These are phyloP conservation scores for Pseudolaguvia tuberculata DNA, from an alignment of 2,113 vertebrate genomes.

Conservation along the genomic window DNA sequence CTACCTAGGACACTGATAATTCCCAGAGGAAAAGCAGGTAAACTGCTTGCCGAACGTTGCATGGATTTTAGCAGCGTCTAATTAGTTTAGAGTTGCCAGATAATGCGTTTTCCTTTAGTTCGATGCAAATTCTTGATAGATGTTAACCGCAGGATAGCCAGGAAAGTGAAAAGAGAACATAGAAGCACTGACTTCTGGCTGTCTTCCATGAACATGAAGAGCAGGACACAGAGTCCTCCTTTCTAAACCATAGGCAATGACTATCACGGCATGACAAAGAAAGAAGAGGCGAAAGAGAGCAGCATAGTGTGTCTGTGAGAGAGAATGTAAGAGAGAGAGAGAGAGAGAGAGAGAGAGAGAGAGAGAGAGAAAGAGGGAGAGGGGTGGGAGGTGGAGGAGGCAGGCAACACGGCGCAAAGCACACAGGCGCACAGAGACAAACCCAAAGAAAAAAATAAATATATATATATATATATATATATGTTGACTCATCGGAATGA, in stretches of 20 bases:
- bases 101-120: conserved; percentile 36
- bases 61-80: conserved; percentile 45
- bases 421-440: conserved; percentile 54
- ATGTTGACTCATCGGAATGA: conserved; percentile 55
- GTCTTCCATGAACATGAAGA: conserved; percentile 51
- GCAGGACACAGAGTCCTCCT: conserved; percentile 53
- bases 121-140: conserved; percentile 47
- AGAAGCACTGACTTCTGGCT: conserved; percentile 48
- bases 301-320: conserved; percentile 48
- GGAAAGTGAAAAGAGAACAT: conserved; percentile 3
- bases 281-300: conserved; percentile 37
- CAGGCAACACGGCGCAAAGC: conserved; percentile 37
- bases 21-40: conserved; percentile 35
- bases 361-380: no score
- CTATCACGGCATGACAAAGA: conserved; percentile 59
- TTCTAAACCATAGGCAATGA: conserved; percentile 64
- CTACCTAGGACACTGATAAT: conserved; percentile 11
- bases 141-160: conserved; percentile 49
- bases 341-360: conserved; percentile 40
- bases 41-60: conserved; percentile 49
- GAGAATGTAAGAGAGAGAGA: conserved; percentile 34
- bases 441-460: conserved; percentile 43
- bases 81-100: conserved; percentile 51
- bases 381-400: conserved; percentile 35
- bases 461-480: conserved; percentile 55